Percentiles rank a stretch among this genome's conserved stretches.
Evolutionary conservation across 2,797 vertebrate species (phyloP).

Genomic region (Callimico goeldii): DNA sequence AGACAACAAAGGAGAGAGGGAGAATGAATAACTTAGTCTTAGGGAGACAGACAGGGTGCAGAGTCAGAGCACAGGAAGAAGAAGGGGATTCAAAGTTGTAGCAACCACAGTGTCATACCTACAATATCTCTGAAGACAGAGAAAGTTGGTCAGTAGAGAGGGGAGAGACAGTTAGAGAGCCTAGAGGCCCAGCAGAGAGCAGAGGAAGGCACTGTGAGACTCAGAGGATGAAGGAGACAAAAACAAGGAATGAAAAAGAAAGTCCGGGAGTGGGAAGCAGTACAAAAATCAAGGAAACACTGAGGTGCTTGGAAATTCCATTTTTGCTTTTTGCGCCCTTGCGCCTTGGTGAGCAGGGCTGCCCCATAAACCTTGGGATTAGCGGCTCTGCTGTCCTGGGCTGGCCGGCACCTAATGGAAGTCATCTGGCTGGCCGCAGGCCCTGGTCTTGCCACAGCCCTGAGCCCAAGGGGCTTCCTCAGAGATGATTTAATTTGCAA

Average conservation of each 20-base stretch:
- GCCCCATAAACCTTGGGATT: constrained; percentile 58
- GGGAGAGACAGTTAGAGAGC: not conserved
- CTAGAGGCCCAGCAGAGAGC: not conserved
- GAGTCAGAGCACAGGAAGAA: not conserved
- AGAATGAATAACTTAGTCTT: not conserved
- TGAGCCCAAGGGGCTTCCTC: not conserved
- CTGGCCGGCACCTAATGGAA: constrained; percentile 29
- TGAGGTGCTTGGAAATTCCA: constrained; percentile 7
- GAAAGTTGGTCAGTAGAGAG: not conserved
- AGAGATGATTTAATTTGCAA: not conserved
- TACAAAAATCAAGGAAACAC: constrained; percentile 22
- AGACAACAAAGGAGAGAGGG: not conserved
- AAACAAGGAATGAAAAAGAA: constrained; percentile 16
- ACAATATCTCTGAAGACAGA: not conserved
- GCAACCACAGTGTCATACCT: not conserved
- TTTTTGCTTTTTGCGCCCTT: constrained; percentile 37
- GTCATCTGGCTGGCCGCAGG: constrained; percentile 9
- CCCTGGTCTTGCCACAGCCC: not conserved
- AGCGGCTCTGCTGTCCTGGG: constrained; percentile 21
- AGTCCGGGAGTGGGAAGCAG: not conserved
- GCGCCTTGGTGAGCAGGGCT: not conserved
- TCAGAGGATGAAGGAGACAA: not conserved
- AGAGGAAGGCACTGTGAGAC: not conserved
- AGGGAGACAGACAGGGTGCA: not conserved
- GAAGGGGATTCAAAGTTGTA: not conserved